These are phyloP conservation scores for Drosophila nasuta DNA, from an alignment of 1,140 invertebrate species.

Conservation along the genomic window DNA sequence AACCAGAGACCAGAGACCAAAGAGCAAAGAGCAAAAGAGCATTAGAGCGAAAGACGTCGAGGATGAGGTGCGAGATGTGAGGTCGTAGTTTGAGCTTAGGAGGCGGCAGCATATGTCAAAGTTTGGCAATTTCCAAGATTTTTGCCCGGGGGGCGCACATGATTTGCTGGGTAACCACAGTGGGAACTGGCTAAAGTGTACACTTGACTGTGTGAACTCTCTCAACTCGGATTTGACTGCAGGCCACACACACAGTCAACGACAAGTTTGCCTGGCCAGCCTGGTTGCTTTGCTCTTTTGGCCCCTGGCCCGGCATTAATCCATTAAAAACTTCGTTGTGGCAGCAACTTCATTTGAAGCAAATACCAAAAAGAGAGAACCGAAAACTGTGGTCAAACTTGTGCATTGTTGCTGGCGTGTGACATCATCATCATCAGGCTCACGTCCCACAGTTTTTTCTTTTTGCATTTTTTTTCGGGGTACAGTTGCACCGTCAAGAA, in stretches of 20 bases:
- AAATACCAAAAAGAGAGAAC: slow-evolving; percentile 19
- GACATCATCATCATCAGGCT: slow-evolving; percentile 70
- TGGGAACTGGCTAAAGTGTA: slow-evolving; percentile 18
- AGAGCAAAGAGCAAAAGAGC: neutral
- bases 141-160: slow-evolving; percentile 42
- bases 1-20: neutral
- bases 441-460: slow-evolving; percentile 37
- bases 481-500: slow-evolving; percentile 43
- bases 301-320: slow-evolving; percentile 49
- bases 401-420: slow-evolving; percentile 66
- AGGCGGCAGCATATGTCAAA: slow-evolving; percentile 71
- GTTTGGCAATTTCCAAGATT: slow-evolving; percentile 72
- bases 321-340: slow-evolving; percentile 75
- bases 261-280: slow-evolving; percentile 10
- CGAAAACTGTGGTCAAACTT: slow-evolving; percentile 53
- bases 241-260: slow-evolving; percentile 42
- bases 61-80: neutral
- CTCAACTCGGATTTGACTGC: slow-evolving; percentile 32
- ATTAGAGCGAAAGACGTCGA: neutral
- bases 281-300: neutral
- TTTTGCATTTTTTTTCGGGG: slow-evolving; percentile 1
- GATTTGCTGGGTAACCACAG: slow-evolving; percentile 60
- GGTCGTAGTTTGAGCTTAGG: slow-evolving; percentile 15
- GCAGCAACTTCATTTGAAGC: slow-evolving; percentile 68
- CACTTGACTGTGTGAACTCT: slow-evolving; percentile 34